Base-by-base conservation (phyloP, 1,140 invertebrate genomes). In the Atta texana region DNA sequence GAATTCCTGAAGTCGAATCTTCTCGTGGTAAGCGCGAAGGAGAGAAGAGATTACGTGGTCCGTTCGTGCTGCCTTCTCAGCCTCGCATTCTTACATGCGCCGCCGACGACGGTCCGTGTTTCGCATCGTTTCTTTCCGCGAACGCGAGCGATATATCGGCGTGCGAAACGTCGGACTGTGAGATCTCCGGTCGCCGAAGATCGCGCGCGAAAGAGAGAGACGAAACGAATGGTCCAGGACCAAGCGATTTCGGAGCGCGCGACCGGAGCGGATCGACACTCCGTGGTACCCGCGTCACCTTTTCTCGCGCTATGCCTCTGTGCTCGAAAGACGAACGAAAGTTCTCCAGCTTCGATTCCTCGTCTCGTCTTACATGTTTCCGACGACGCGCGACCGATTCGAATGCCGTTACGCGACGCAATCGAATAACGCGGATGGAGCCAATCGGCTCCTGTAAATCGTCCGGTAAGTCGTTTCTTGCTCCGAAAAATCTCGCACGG, bases 311-410 rank as follows among this genome's bases (percentile, higher is more conserved):
- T 24, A 39, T 28, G 77, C n/a, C 49, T 72, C 24, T 24, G 72
- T 44, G 55, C 51, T 44, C 59, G 57, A 78, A 77, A 64, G 57
- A 57, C 31, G 28, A 49, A 39, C 39, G 68, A 76, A 44, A 76
- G 77, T 61, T 86, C 77, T 59, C 49, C 18, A 34, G 53, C 49
- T 53, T 31, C 51, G 77, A 21, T 5, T 44, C 28, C 21, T 44
- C 77, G 57, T 89, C 72, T 77, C 57, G 39, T 75, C 49, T 89
- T 90, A 89, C 89, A 87, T 90, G 71, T 90, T 89, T 84, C 53
- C 44, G 39, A 71, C n/a, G 24, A 28, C 53, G 51, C 66, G 85
- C 28, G 71, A 44, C 49, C 71, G 71, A 74, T 55, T 74, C 6
- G 44, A 28, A 24, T n/a, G 51, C 12, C 31, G 18, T 34, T 21